phyloP scores from a whole-genome alignment of 2,113 vertebrate species.

The Microtus montanus region DNA sequence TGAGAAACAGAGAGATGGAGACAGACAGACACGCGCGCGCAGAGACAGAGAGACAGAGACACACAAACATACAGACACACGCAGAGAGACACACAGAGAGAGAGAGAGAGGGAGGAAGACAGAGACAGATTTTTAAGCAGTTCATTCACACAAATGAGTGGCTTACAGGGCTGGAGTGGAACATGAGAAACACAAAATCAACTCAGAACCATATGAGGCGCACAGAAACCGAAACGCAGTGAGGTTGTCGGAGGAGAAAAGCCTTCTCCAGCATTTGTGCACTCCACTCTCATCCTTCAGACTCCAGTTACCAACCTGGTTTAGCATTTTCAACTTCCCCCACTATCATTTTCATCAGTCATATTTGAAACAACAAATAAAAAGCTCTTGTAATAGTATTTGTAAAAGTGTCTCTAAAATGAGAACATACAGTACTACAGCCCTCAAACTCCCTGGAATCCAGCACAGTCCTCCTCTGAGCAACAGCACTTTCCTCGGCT shows the following conservation, averaged over 20 bases:
- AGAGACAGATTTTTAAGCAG: neutral
- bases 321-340: neutral
- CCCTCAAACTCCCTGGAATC: neutral
- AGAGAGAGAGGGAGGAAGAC: too few species aligned
- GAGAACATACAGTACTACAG: neutral
- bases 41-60: too few species aligned
- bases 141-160: constrained; percentile 2
- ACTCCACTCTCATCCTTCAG: neutral
- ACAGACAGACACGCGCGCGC: too few species aligned
- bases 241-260: constrained; percentile 18
- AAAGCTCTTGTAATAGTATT: neutral
- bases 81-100: neutral
- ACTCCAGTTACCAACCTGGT: neutral
- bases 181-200: neutral
- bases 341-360: neutral
- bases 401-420: neutral
- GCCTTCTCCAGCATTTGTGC: neutral
- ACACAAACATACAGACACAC: too few species aligned
- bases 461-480: neutral
- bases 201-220: neutral
- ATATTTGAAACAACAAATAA: constrained; percentile 18
- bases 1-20: neutral
- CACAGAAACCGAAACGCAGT: neutral
- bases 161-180: neutral
- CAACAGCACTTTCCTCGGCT: neutral